Base-by-base conservation (phyloP, 2,888 invertebrate genomes). In the Carterocephalus palaemon region DNA sequence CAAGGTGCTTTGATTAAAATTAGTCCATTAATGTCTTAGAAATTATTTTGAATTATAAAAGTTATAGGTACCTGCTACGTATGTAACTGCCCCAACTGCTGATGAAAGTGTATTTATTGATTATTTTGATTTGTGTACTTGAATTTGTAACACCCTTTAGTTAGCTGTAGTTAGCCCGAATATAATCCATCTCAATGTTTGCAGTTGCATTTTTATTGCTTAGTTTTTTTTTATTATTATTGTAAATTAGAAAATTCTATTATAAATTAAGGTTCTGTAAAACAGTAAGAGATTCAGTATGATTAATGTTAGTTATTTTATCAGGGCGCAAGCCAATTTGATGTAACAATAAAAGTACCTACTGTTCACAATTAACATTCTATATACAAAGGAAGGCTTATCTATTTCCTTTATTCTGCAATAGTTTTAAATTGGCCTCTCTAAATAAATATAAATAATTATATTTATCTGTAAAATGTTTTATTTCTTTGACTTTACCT, bases 371-470 rank as follows among this genome's bases (percentile, higher is more conserved):
- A 51, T 54, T 69, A 62, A 62, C 64, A 70, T 67, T 28, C 9
- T 28, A 33, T 20, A 12, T 40, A 28, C 22, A 17, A 36, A 19
- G 24, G 34, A 33, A 37, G 24, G 26, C 29, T 36, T 46, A 39
- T 16, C 32, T 29, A 47, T 17, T 37, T 37, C 42, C 47, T 50
- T 42, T 43, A 28, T 36, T 48, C 47, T 50, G 45, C 67, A 71
- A 70, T 74, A 77, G 68, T 56, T 65, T 70, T 72, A 65, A 75
- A 76, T 77, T 77, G 82, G 82, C 83, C 81, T 84, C 82, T 82
- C 82, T 81, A 75, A 81, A 77, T 81, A 81, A 77, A 76, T 59
- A 67, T 76, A n/a, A n/a, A n/a, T n/a, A n/a, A n/a, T n/a, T n/a
- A 74, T 83, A 80, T 83, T 80, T 80, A 80, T 75, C 76, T 68